Base-by-base conservation (phyloP, 2,113 vertebrate genomes). In the Alethe castanea region DNA sequence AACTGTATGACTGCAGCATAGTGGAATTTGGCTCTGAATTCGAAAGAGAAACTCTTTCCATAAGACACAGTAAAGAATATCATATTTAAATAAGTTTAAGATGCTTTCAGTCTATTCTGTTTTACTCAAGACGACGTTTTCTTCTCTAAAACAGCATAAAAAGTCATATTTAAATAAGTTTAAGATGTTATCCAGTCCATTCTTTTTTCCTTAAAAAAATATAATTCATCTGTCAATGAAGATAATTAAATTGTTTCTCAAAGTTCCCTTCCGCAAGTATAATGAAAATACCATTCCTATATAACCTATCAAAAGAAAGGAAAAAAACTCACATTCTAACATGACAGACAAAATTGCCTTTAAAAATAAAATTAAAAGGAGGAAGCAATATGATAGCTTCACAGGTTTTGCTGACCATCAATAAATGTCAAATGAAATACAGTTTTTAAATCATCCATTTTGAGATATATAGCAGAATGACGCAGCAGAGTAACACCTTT, bases 41-140 rank as follows among this genome's bases (percentile, higher is more conserved):
- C 74, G 23, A 74, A 81, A 86, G 82, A 74, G 16, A 94, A 94
- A 48, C 47, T 65, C 31, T 61, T 67, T 78, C 77, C 66, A 72
- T 84, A 69, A 94, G 78, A 81, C 36, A 64, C 5, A 42, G 56
- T 53, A 94, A 86, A 88, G 82, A 93, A 84, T 56, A 91, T 53
- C 33, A 67, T 79, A 84, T 64, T 94, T 92, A 92, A 94, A 92
- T 83, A 90, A 84, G 57, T 94, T 92, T 95, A 95, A 95, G 89
- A 87, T 91, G 77, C 86, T 92, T 89, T 92, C 72, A 92, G 56
- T 81, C 60, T 77, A 86, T 70, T 96, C 47, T 18, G 2, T 84
- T 96, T 86, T 81, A 93, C 26, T 87, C 52, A 84, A 72, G 59
- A 86, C 0, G 61, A 71, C 16, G 2, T 71, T 91, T 93, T 82